These are phyloP conservation scores for Chaetophractus vellerosus DNA, from an alignment of 2,797 vertebrate genomes.

Conservation along the genomic window DNA sequence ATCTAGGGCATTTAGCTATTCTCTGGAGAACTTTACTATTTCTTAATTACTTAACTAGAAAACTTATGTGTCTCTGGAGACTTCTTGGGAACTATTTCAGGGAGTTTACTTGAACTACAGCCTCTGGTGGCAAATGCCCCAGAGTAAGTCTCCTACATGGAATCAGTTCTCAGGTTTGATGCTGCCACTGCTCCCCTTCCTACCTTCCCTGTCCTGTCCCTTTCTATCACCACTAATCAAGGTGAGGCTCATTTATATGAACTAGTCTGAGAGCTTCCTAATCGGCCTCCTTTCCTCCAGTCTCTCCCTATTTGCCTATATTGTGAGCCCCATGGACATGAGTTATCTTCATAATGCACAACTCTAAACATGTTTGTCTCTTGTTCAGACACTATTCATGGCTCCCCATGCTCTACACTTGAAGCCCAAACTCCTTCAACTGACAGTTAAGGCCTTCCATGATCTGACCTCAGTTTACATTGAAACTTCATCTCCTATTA, in stretches of 20 bases:
- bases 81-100: slow-evolving; percentile 41
- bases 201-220: background rate
- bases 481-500: background rate
- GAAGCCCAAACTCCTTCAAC: background rate
- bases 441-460: background rate
- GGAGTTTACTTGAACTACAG: slow-evolving; percentile 9
- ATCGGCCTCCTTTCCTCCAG: background rate
- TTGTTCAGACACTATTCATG: background rate
- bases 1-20: slow-evolving; percentile 57
- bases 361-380: background rate
- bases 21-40: slow-evolving; percentile 63
- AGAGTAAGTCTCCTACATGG: background rate
- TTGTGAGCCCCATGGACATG: background rate
- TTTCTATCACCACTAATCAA: background rate
- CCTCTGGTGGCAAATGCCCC: background rate
- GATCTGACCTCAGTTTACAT: background rate
- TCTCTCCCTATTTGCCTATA: background rate
- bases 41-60: slow-evolving; percentile 80
- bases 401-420: background rate
- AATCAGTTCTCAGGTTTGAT: background rate
- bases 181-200: background rate
- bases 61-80: slow-evolving; percentile 53
- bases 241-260: background rate
- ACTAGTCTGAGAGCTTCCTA: background rate
- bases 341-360: background rate